Conservation (phyloP, 2,113 vertebrate species). For the Hassar affinis region DNA sequence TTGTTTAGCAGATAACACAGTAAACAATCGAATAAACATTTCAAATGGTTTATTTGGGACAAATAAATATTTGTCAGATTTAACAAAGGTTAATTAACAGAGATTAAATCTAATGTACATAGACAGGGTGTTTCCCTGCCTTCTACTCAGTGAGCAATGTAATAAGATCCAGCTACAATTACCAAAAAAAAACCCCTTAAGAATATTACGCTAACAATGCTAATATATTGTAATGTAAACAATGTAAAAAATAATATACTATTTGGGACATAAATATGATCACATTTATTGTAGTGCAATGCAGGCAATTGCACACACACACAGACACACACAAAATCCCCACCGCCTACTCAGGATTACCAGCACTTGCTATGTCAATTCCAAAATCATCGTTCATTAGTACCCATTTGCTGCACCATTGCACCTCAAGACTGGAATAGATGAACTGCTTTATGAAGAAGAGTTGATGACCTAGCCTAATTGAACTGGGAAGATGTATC, state of each 20-base stretch:
- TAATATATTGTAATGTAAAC: no score
- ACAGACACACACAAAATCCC: slow-evolving; percentile 54
- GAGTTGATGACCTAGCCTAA: slow-evolving; percentile 66
- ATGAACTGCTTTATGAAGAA: slow-evolving; percentile 74
- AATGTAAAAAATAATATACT: no score
- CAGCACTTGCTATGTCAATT: slow-evolving; percentile 64
- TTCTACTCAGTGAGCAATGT: no score
- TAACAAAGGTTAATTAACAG: no score
- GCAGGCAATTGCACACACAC: slow-evolving; percentile 44
- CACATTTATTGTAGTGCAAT: background rate
- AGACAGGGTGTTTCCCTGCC: no score
- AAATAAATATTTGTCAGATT: no score
- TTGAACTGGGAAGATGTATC: slow-evolving; percentile 73
- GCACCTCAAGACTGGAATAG: slow-evolving; percentile 66
- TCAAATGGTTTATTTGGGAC: no score
- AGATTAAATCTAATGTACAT: background rate
- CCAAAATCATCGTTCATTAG: slow-evolving; percentile 67
- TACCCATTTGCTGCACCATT: slow-evolving; percentile 47
- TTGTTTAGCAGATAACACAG: background rate
- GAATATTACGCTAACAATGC: no score
- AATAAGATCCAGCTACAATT: no score
- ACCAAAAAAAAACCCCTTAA: no score
- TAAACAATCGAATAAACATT: no score
- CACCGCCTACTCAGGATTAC: slow-evolving; percentile 58
- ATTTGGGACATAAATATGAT: background rate